Evolutionary conservation across 2,797 vertebrate species (phyloP).

Genomic region (Mastacembelus armatus): DNA sequence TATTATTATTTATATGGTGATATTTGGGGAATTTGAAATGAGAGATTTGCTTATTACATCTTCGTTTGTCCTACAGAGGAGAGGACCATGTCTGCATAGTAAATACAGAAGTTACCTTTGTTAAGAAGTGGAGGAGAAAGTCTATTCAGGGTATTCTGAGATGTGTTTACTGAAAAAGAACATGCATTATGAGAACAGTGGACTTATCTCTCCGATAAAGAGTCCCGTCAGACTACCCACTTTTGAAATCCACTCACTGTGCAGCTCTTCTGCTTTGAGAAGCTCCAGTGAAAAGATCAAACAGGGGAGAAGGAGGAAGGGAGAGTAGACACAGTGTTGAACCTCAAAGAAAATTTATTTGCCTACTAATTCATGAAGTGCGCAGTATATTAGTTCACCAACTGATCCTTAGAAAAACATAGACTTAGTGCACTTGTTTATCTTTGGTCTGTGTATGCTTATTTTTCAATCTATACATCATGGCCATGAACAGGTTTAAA

Average conservation of each 20-base stretch:
- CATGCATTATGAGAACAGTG: constrained; percentile 29
- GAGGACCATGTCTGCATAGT: constrained; percentile 21
- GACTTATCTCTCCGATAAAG: constrained; percentile 50
- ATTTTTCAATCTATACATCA: constrained; percentile 50
- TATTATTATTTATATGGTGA: not conserved
- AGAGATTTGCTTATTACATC: not conserved
- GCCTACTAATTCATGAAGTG: constrained; percentile 25
- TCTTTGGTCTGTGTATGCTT: constrained; percentile 59
- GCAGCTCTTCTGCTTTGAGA: constrained; percentile 33
- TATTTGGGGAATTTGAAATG: not conserved
- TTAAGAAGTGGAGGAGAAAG: constrained; percentile 37
- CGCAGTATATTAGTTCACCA: constrained; percentile 56
- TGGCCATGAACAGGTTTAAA: constrained; percentile 53
- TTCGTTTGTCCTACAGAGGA: constrained; percentile 21
- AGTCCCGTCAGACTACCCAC: constrained; percentile 26
- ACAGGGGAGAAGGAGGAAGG: not conserved
- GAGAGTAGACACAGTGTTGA: constrained; percentile 28
- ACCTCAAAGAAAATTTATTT: constrained; percentile 47
- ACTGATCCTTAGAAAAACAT: constrained; percentile 51
- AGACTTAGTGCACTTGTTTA: constrained; percentile 39
- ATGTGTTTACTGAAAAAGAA: constrained; percentile 37
- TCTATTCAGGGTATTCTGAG: constrained; percentile 48
- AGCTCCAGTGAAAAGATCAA: constrained; percentile 27
- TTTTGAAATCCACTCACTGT: constrained; percentile 58
- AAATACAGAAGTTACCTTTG: constrained; percentile 41